Evolutionary conservation across 2,888 invertebrate genomes (phyloP).

Genomic region (Cyaniris semiargus): DNA sequence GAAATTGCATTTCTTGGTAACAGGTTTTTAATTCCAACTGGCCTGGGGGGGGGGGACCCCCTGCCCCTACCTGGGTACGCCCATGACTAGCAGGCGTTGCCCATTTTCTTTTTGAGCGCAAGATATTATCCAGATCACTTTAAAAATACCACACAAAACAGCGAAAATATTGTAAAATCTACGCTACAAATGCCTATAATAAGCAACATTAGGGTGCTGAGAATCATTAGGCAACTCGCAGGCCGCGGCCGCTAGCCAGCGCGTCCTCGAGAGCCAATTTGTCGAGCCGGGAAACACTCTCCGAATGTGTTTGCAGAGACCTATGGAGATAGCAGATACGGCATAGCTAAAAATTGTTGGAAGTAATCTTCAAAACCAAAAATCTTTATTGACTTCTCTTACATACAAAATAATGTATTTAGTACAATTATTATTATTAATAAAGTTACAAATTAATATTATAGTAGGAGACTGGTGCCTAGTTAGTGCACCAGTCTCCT

Average conservation of each 20-base stretch:
- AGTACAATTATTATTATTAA: no score
- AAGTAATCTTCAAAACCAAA: no score
- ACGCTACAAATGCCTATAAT: not conserved
- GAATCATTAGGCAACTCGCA: constrained; percentile 50
- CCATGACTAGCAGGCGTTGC: no score
- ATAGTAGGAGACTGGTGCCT: no score
- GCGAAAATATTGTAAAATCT: not conserved
- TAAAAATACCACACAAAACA: not conserved
- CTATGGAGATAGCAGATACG: not conserved
- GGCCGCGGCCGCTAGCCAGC: constrained; percentile 35
- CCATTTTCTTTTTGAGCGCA: not conserved
- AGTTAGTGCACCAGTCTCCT: no score
- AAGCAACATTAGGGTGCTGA: constrained; percentile 14
- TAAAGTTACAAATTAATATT: no score
- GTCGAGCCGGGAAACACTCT: constrained; percentile 65
- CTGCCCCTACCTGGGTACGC: no score
- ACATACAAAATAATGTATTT: no score
- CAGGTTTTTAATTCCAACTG: no score
- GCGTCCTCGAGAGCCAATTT: constrained; percentile 67
- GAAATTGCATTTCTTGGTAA: no score
- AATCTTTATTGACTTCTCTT: no score
- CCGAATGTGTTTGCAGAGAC: constrained; percentile 57
- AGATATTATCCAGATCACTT: not conserved
- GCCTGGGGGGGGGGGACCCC: no score
- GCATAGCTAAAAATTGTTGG: not conserved